Conservation (phyloP, 2,888 invertebrate species). For the Dione vanillae region DNA sequence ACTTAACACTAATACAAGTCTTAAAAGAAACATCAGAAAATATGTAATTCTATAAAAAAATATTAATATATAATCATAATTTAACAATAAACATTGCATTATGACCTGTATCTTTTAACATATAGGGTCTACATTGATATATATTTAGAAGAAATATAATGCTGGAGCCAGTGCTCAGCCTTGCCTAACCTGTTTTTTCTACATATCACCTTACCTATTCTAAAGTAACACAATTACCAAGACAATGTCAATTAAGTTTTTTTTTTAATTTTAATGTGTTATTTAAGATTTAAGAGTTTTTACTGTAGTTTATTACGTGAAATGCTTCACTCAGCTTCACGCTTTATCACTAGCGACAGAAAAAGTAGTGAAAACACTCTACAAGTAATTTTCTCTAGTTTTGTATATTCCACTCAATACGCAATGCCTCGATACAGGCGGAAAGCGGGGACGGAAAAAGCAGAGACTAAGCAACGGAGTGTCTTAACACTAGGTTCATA, state of each 20-base stretch:
- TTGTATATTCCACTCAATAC: too few relatives aligned
- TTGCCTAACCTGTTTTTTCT: conserved; percentile 76
- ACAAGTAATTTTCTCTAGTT: too few relatives aligned
- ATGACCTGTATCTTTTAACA: conserved; percentile 24
- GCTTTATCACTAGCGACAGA: too few relatives aligned
- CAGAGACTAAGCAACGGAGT: too few relatives aligned
- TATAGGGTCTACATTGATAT: conserved; percentile 38
- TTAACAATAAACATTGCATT: background rate
- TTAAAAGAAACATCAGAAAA: conserved; percentile 22
- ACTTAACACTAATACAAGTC: conserved; percentile 5
- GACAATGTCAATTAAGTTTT: conserved; percentile 45
- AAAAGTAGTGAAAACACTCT: too few relatives aligned
- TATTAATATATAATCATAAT: conserved; percentile 23
- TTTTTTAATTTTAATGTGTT: conserved; percentile 38
- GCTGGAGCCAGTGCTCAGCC: conserved; percentile 51
- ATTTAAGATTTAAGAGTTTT: conserved; percentile 14
- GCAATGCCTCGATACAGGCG: too few relatives aligned
- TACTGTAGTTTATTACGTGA: background rate
- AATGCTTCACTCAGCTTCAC: too few relatives aligned
- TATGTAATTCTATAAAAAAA: conserved; percentile 30
- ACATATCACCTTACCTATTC: conserved; percentile 64
- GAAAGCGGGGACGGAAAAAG: too few relatives aligned
- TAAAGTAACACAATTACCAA: conserved; percentile 48
- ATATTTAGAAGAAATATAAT: conserved; percentile 67
- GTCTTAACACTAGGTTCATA: too few relatives aligned